Percentiles rank a stretch among this genome's conserved stretches.
These are phyloP conservation scores for Trididemnum miniatum DNA, from an alignment of 23 tunicate genomes.

Conservation along the genomic window DNA sequence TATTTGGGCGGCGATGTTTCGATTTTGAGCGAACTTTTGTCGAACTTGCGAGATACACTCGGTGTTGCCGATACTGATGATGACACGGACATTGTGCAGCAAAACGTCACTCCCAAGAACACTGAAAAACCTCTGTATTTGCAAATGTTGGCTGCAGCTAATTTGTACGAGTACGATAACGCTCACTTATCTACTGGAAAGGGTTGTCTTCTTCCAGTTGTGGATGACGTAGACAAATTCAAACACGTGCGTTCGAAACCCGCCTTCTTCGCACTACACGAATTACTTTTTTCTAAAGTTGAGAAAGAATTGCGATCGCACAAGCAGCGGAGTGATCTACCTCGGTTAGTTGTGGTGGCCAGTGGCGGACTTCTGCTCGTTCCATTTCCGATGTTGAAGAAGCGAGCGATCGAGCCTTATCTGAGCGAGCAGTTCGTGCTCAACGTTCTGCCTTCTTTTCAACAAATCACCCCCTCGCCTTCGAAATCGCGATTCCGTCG, in stretches of 20 bases:
- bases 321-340: too few species aligned
- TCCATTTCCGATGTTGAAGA: constrained; percentile 72
- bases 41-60: constrained; percentile 36
- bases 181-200: constrained; percentile 14
- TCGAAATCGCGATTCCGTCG: not conserved
- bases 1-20: not conserved
- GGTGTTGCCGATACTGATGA: constrained; percentile 51
- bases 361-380: constrained; percentile 53
- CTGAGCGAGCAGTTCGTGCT: constrained; percentile 42
- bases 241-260: constrained; percentile 1
- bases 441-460: constrained; percentile 29
- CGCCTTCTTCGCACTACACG: constrained; percentile 45
- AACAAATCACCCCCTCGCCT: not conserved
- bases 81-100: not conserved
- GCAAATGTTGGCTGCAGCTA: not conserved
- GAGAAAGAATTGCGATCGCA: constrained; percentile 2
- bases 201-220: not conserved
- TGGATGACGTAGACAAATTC: not conserved
- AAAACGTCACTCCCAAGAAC: not conserved
- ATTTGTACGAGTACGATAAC: not conserved
- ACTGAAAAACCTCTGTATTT: not conserved
- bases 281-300: constrained; percentile 31
- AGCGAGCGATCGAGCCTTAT: constrained; percentile 43
- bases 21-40: constrained; percentile 29
- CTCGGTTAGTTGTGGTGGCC: constrained; percentile 32